These are phyloP conservation scores for Hedychridium roseum DNA, from an alignment of 2,888 invertebrate genomes.

Conservation along the genomic window DNA sequence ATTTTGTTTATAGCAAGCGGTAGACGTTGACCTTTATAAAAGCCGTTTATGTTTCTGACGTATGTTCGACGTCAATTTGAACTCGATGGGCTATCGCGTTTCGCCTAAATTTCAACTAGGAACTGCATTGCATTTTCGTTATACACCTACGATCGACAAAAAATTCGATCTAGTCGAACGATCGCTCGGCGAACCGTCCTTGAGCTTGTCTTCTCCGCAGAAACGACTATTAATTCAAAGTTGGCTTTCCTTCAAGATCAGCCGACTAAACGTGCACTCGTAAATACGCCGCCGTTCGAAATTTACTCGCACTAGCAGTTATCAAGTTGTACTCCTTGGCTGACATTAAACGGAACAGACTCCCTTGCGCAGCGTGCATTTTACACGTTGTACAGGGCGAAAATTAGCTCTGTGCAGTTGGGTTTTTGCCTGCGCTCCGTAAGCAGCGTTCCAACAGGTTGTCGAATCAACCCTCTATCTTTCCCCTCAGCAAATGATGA, in stretches of 20 bases:
- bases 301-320: too few relatives aligned
- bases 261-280: conserved; percentile 8
- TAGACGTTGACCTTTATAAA: conserved; percentile 22
- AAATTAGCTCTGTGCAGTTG: too few relatives aligned
- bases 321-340: too few relatives aligned
- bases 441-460: conserved; percentile 33
- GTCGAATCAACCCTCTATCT: conserved; percentile 23
- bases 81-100: not conserved
- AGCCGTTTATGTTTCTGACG: conserved; percentile 6
- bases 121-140: too few relatives aligned
- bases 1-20: conserved; percentile 28
- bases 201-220: conserved; percentile 18
- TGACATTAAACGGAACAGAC: too few relatives aligned
- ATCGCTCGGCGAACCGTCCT: conserved; percentile 19
- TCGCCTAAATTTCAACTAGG: conserved; percentile 9
- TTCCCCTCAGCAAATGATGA: conserved; percentile 17
- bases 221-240: conserved; percentile 26
- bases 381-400: too few relatives aligned
- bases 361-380: too few relatives aligned
- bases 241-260: conserved; percentile 34
- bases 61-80: conserved; percentile 8
- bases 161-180: too few relatives aligned
- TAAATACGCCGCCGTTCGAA: conserved; percentile 15
- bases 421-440: conserved; percentile 6
- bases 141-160: too few relatives aligned